These are phyloP conservation scores for Aethina tumida DNA, from an alignment of 1,140 invertebrate genomes.

Conservation along the genomic window DNA sequence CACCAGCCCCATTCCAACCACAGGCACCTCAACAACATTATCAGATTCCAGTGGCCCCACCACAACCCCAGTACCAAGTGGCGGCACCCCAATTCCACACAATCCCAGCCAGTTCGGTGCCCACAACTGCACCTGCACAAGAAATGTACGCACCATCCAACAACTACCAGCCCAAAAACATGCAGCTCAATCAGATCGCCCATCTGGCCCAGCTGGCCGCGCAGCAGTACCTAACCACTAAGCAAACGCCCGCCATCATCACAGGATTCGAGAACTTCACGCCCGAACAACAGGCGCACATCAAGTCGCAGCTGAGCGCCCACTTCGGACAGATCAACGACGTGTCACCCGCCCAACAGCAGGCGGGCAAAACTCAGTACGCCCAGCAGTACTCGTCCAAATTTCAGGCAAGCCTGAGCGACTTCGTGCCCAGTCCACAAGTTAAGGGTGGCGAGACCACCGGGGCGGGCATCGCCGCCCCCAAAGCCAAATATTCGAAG, in stretches of 20 bases:
- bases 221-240: conserved; percentile 20
- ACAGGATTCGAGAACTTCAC: conserved; percentile 33
- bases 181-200: conserved; percentile 17
- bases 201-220: conserved; percentile 25
- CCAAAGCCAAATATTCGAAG: too few relatives aligned
- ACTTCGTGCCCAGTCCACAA: conserved; percentile 21
- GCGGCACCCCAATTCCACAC: conserved; percentile 2
- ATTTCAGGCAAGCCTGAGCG: conserved; percentile 7
- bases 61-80: background rate
- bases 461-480: too few relatives aligned
- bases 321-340: conserved; percentile 23
- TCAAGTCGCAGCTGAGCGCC: conserved; percentile 29
- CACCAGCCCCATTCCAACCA: conserved; percentile 7
- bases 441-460: conserved; percentile 15
- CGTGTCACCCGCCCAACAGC: conserved; percentile 14
- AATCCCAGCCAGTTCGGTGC: conserved; percentile 1
- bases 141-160: conserved; percentile 3
- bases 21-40: conserved; percentile 1
- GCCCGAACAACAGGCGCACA: conserved; percentile 33
- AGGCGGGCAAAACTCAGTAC: background rate
- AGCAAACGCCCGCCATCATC: conserved; percentile 28
- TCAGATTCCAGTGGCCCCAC: too few relatives aligned
- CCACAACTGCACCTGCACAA: conserved; percentile 2
- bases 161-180: conserved; percentile 10
- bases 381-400: conserved; percentile 9